Base-by-base conservation (phyloP, 1,140 invertebrate genomes). In the Sminthurides bifidus region DNA sequence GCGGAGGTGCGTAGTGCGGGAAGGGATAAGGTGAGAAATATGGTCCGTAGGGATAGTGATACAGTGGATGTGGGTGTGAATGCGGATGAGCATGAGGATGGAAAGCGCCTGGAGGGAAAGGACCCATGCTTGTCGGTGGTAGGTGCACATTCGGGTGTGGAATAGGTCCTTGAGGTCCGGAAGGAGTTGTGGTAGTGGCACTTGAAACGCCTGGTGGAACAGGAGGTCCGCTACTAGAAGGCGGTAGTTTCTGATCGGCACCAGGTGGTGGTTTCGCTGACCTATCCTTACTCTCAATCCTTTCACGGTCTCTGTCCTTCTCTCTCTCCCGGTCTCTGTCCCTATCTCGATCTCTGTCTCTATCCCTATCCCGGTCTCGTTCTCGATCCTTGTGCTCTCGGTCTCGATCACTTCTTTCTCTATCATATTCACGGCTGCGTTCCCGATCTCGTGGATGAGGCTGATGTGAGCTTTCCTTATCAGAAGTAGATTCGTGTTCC, bases 1-100 rank as follows among this genome's bases (percentile, higher is more conserved):
- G 81, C 23, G 82, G 82, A 60, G 82, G 81, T 1, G 82, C 79
- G 63, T 84, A 61, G 54, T 58, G 56, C 23, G 48, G 58, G 33
- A 54, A 61, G 12, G 56, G 61, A 45, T 59, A 60, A 21, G 57
- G 63, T 26, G 33, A 33, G 33, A 63, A 63, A 29, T 63, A 63
- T 31, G 58, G 54, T 12, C 54, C 48, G 40, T 59, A 59, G 5
- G 55, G 60, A 31, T 58, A 63, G 27, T 35, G 57, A 40, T 60
- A 62, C 14, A 62, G 38, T 12, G 62, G 60, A 45, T 64, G 63
- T 17, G 58, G 55, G 40, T 56, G 64, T 23, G 43, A 43, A 53
- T 59, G 56, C 15, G 27, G 44, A 59, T 62, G 60, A 24, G 56
- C 46, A 40, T 65, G 63, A 37, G 63, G 59, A 55, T 65, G 63